phyloP scores from a whole-genome alignment of 92 coral and sea anemone species.

The Heliopora coerulea region DNA sequence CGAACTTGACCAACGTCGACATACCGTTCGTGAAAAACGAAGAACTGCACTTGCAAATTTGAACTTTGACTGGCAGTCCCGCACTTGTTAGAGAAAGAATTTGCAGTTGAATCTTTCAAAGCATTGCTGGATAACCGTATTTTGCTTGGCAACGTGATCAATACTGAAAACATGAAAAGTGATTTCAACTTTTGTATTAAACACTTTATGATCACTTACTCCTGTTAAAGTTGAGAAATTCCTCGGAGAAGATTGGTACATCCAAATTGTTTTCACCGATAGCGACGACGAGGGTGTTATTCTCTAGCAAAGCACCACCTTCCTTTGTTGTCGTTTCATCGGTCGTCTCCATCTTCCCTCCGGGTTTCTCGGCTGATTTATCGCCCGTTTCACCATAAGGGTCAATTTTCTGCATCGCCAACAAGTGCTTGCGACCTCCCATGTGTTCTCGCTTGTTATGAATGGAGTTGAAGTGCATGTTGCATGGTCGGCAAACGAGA shows the following conservation, averaged over 20 bases:
- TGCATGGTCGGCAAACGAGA: slow-evolving; percentile 80
- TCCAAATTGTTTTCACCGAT: slow-evolving; percentile 48
- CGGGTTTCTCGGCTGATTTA: slow-evolving; percentile 51
- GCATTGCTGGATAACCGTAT: too few relatives aligned
- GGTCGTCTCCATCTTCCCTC: too few relatives aligned
- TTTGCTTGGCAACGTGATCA: too few relatives aligned
- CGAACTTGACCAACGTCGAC: too few relatives aligned
- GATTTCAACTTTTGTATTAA: too few relatives aligned
- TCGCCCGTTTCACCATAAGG: slow-evolving; percentile 31
- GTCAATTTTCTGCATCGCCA: slow-evolving; percentile 66
- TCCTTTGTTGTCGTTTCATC: slow-evolving; percentile 37
- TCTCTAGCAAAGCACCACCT: slow-evolving; percentile 29
- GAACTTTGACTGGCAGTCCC: too few relatives aligned
- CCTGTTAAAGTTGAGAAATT: slow-evolving; percentile 94
- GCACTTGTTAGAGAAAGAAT: too few relatives aligned
- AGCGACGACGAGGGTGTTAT: slow-evolving; percentile 2
- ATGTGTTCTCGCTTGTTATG: slow-evolving; percentile 91
- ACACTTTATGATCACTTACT: too few relatives aligned
- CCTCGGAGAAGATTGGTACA: slow-evolving; percentile 96
- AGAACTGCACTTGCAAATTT: too few relatives aligned
- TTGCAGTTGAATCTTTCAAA: too few relatives aligned
- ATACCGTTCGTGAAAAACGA: too few relatives aligned
- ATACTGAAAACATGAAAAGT: too few relatives aligned
- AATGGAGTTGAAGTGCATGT: slow-evolving; percentile 83
- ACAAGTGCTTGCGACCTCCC: slow-evolving; percentile 78